Conservation (phyloP, 2,113 vertebrate genomes). For the Pollachius pollachius region DNA sequence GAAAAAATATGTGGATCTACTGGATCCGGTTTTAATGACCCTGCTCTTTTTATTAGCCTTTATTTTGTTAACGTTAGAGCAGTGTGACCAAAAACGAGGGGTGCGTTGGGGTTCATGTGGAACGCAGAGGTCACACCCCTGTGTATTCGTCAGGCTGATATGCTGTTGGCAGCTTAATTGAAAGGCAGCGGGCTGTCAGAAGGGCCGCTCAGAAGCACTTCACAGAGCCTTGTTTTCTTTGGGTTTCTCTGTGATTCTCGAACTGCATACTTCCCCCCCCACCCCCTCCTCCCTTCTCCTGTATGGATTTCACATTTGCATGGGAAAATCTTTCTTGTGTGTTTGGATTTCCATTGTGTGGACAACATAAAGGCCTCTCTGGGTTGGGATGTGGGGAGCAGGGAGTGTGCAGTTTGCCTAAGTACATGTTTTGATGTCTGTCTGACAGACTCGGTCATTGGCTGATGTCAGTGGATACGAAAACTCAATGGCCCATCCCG, state of each 20-base stretch:
- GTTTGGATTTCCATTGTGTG: slow-evolving; percentile 79
- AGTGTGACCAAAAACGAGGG: slow-evolving; percentile 47
- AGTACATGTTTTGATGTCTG: slow-evolving; percentile 76
- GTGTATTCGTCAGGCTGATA: slow-evolving; percentile 70
- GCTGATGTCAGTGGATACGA: slow-evolving; percentile 68
- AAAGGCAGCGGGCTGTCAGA: slow-evolving; percentile 58
- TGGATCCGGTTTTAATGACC: slow-evolving; percentile 23
- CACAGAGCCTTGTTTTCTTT: slow-evolving; percentile 69
- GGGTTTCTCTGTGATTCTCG: slow-evolving; percentile 59
- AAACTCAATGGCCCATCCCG: slow-evolving; percentile 59
- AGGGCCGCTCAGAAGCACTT: slow-evolving; percentile 57
- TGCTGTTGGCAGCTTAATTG: slow-evolving; percentile 66
- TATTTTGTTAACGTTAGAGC: slow-evolving; percentile 35
- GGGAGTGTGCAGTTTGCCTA: slow-evolving; percentile 69
- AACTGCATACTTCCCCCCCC: slow-evolving; percentile 61
- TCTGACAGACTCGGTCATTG: slow-evolving; percentile 66
- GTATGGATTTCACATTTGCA: slow-evolving; percentile 79
- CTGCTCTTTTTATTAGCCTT: slow-evolving; percentile 16
- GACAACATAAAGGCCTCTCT: slow-evolving; percentile 71
- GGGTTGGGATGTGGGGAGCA: slow-evolving; percentile 71
- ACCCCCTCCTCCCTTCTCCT: slow-evolving; percentile 56
- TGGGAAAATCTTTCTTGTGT: slow-evolving; percentile 76
- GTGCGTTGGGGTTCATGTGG: slow-evolving; percentile 57
- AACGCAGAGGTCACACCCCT: slow-evolving; percentile 68
- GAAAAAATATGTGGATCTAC: slow-evolving; percentile 10